phyloP scores from a whole-genome alignment of 2,797 vertebrate species.

The Meda fulgida region DNA sequence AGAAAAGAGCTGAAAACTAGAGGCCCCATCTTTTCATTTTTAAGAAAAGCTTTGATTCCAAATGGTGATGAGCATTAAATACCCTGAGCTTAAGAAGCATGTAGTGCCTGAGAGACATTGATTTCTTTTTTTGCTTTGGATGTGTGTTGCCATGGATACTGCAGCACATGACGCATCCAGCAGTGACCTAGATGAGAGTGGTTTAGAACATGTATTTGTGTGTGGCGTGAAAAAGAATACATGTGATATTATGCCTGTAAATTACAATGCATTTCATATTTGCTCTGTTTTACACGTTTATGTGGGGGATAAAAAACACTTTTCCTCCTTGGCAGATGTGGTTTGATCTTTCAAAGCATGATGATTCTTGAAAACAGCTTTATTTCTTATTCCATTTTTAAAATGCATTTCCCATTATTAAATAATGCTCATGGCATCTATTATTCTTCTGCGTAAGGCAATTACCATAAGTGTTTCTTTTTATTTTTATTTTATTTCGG shows the following conservation, averaged over 20 bases:
- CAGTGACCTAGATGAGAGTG: conserved; percentile 67
- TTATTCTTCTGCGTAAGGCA: neutral
- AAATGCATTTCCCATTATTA: neutral
- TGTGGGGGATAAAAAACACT: neutral
- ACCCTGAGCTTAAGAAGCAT: conserved; percentile 51
- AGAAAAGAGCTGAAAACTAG: conserved; percentile 29
- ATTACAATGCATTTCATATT: conserved; percentile 25
- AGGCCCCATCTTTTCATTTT: conserved; percentile 26
- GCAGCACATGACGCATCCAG: conserved; percentile 61
- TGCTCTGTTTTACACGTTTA: neutral
- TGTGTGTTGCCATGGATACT: conserved; percentile 67
- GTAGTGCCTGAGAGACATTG: conserved; percentile 60
- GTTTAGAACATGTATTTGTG: conserved; percentile 59
- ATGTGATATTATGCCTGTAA: conserved; percentile 24
- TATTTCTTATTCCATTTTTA: neutral
- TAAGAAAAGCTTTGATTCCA: conserved; percentile 37
- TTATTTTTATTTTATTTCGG: neutral
- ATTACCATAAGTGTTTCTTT: neutral
- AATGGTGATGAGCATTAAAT: conserved; percentile 48
- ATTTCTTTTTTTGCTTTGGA: conserved; percentile 56
- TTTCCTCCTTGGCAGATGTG: neutral
- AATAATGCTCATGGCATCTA: neutral
- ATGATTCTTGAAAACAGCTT: neutral
- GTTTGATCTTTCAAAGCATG: neutral
- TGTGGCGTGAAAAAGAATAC: conserved; percentile 25